Evolutionary conservation across 2,888 invertebrate species (phyloP).

Genomic region (Drosophila atripex): DNA sequence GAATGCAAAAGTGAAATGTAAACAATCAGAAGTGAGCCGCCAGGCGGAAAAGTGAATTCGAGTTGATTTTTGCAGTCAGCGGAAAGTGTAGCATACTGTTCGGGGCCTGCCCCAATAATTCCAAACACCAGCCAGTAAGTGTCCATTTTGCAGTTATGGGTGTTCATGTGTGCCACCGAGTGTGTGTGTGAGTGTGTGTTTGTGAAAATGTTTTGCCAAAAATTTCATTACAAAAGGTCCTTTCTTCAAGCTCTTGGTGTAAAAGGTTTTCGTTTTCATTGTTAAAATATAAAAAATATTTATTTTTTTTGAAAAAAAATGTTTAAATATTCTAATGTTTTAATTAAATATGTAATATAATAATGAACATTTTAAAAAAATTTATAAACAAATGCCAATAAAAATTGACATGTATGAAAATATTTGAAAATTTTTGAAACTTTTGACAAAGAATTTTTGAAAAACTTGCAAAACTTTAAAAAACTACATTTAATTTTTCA

Average conservation of each 20-base stretch:
- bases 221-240: not conserved
- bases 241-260: not conserved
- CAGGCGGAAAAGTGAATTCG: constrained; percentile 43
- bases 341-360: no score
- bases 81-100: constrained; percentile 27
- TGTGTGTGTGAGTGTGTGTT: not conserved
- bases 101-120: constrained; percentile 30
- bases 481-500: no score
- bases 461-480: no score
- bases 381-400: no score
- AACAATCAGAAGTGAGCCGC: constrained; percentile 48
- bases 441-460: no score
- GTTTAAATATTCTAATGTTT: no score
- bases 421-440: no score
- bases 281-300: no score
- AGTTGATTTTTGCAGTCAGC: constrained; percentile 36
- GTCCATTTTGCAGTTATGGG: not conserved
- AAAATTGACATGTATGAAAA: no score
- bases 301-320: no score
- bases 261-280: not conserved
- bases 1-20: constrained; percentile 50
- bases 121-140: constrained; percentile 21
- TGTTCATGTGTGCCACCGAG: not conserved
- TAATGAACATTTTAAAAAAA: no score
- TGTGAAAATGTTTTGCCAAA: not conserved